Base-by-base conservation (phyloP, 2,888 invertebrate species). In the Pherbina coryleti region DNA sequence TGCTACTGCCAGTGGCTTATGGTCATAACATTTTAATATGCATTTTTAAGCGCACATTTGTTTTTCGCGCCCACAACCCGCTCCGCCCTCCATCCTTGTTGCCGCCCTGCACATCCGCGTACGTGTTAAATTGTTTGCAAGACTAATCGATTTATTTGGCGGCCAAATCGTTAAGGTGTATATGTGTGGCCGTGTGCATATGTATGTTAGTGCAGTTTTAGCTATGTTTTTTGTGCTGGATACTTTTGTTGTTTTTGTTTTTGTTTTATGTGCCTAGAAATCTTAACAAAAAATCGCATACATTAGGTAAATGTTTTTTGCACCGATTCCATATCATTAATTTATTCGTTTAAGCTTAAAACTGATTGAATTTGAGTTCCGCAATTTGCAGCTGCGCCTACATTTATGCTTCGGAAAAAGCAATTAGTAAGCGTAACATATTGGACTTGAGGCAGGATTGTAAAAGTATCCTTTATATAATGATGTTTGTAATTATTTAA, bases 281-380 rank as follows among this genome's bases (percentile, higher is more conserved):
- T 44, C 44, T 14, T 44, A 14, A 44, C 44, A 44, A 44, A 44
- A 44, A 44, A 44, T 44, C 44, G 44, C 7, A 7, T 44, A 14
- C 44, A 44, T 44, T 11, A 11, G n/a, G n/a, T n/a, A n/a, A n/a
- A n/a, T n/a, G n/a, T 44, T 44, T 44, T 11, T 44, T 44, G 44
- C 44, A 2, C 44, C 44, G 2, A 1, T 11, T 31, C 64, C 69
- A 60, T 75, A 72, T 73, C 67, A 73, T 73, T 79, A 76, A 76
- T 75, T 76, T 19, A 73, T 79, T 78, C 75, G 25, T 62, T 79
- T 78, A 69, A 76, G 75, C 22, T 76, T 75, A n/a, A 67, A 57
- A 60, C 73, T 17, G 57, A 57, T 25, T 55, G 19, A 19, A 17
- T 28, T 60, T 60, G 11, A 25, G 60, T 60, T 60, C 28, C 14